Conservation (phyloP, 2,113 vertebrate genomes). For the Phyllostomus hastatus region DNA sequence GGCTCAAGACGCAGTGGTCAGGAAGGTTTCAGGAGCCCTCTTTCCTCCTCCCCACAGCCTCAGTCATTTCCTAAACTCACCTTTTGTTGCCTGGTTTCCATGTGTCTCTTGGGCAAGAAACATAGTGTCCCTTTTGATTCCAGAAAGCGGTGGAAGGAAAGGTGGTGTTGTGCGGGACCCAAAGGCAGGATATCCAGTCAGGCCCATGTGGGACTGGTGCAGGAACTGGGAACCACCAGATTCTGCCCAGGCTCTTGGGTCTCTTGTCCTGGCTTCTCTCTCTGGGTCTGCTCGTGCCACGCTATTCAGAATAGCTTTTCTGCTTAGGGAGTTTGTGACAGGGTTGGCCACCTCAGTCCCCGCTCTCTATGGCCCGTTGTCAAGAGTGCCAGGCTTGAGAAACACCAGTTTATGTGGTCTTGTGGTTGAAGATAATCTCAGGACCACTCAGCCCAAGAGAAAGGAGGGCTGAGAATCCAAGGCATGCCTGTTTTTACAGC, state of each 20-base stretch:
- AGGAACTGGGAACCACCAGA: background rate
- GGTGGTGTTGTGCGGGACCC: background rate
- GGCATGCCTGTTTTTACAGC: background rate
- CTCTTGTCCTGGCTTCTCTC: background rate
- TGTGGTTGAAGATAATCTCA: background rate
- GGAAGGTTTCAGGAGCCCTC: background rate
- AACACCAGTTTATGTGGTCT: background rate
- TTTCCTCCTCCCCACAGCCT: background rate
- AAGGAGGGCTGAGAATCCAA: background rate
- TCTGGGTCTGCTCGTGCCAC: background rate
- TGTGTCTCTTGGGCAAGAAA: background rate
- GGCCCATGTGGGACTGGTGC: accelerated
- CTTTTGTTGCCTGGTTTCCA: background rate
- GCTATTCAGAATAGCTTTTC: background rate
- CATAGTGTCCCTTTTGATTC: background rate
- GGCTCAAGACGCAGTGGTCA: background rate
- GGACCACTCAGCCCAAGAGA: background rate
- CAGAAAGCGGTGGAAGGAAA: background rate
- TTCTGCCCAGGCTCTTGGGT: background rate
- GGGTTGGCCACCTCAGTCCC: no score
- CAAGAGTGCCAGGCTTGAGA: background rate
- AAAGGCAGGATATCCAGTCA: background rate
- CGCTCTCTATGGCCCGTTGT: background rate
- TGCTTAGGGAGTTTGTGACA: background rate
- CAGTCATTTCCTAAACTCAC: background rate